phyloP scores from a whole-genome alignment of 2,797 vertebrate genomes.

The Coranthus polyacanthus region DNA sequence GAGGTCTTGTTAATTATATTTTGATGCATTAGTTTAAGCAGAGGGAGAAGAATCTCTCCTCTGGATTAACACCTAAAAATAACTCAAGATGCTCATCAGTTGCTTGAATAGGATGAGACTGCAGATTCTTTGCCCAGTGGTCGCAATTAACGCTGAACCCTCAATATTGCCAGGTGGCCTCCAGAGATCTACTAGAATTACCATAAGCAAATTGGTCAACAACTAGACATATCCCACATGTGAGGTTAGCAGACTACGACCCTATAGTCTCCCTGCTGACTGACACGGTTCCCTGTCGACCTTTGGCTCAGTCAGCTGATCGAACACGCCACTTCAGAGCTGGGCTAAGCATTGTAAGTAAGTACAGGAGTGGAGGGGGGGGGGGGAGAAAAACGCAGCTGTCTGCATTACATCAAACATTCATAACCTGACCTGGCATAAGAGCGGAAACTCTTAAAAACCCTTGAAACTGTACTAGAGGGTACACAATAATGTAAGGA shows the following conservation, averaged over 20 bases:
- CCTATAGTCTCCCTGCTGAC: constrained; percentile 56
- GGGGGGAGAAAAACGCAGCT: not conserved
- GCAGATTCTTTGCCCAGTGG: constrained; percentile 74
- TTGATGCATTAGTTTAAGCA: constrained; percentile 32
- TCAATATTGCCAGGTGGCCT: constrained; percentile 65
- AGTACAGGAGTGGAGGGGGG: constrained; percentile 1
- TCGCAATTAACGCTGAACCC: constrained; percentile 77
- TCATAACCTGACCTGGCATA: constrained; percentile 66
- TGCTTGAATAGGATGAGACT: constrained; percentile 71
- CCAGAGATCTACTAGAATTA: constrained; percentile 76
- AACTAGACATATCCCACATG: constrained; percentile 66
- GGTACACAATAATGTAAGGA: constrained; percentile 46
- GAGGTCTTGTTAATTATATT: constrained; percentile 29
- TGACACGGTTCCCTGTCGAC: constrained; percentile 59
- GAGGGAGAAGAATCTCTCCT: constrained; percentile 25
- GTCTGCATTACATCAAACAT: constrained; percentile 74
- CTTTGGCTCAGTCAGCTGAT: constrained; percentile 70
- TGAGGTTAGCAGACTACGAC: constrained; percentile 51
- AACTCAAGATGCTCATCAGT: constrained; percentile 69
- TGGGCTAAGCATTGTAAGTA: constrained; percentile 42
- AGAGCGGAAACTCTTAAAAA: constrained; percentile 63
- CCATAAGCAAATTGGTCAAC: constrained; percentile 80
- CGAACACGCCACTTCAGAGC: constrained; percentile 51
- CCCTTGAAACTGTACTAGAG: constrained; percentile 45
- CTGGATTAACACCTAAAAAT: constrained; percentile 68